These are phyloP conservation scores for Phengaris alcon DNA, from an alignment of 2,888 invertebrate genomes.

Conservation along the genomic window DNA sequence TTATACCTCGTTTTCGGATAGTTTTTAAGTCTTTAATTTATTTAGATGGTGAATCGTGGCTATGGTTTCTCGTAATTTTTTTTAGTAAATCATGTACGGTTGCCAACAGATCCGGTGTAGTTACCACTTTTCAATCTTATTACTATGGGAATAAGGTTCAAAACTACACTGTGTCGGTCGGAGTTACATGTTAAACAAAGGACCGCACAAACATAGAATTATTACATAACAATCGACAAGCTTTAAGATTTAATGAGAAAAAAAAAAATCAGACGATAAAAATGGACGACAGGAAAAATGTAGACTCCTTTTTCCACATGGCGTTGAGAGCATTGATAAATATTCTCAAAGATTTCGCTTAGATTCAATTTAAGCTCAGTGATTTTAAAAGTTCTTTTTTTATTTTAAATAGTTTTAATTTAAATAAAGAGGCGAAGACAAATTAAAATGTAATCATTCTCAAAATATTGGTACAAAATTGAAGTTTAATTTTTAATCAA, in stretches of 20 bases:
- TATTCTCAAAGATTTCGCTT: neutral
- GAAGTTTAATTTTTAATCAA: no score
- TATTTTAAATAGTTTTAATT: neutral
- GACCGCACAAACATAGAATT: no score
- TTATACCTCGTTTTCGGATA: neutral
- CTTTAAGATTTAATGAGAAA: neutral
- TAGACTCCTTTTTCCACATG: neutral
- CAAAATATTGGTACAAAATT: neutral
- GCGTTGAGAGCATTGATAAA: neutral
- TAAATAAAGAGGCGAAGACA: neutral
- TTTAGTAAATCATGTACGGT: no score
- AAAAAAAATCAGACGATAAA: neutral
- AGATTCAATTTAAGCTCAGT: slow-evolving; percentile 3
- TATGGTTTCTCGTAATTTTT: no score
- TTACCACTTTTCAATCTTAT: no score
- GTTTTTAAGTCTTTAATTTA: neutral
- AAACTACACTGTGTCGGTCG: no score
- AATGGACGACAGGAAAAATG: neutral
- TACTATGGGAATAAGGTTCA: no score
- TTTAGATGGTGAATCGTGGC: no score
- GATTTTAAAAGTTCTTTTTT: neutral
- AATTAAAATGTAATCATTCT: neutral
- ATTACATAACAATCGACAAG: no score
- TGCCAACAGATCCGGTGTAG: no score
- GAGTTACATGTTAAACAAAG: no score